Conservation (phyloP, 2,888 invertebrate species). For the Phoronis australis region DNA sequence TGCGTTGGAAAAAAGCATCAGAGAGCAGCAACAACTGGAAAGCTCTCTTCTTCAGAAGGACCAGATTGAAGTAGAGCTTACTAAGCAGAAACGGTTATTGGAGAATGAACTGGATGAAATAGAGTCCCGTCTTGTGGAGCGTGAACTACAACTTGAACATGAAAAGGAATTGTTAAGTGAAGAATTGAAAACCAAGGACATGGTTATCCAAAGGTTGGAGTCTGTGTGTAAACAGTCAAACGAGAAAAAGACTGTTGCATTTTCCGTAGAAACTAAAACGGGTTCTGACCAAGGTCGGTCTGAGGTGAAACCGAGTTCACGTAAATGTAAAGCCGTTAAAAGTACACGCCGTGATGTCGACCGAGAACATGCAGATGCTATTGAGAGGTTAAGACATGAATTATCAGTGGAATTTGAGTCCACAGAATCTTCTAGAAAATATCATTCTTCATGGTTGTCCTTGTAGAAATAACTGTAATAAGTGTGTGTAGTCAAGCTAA, state of each 20-base stretch:
- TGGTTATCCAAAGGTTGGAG: neutral
- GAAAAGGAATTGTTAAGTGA: conserved; percentile 29
- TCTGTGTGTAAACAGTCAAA: neutral
- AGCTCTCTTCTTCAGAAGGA: conserved; percentile 35
- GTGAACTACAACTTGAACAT: conserved; percentile 27
- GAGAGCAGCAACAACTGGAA: conserved; percentile 33
- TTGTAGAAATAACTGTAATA: too few species aligned
- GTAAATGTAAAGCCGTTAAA: too few species aligned
- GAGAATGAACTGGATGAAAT: conserved; percentile 36
- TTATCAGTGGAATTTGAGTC: conserved; percentile 20
- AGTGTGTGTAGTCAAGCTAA: too few species aligned
- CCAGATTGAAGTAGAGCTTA: conserved; percentile 31
- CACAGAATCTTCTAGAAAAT: too few species aligned
- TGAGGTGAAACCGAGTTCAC: too few species aligned
- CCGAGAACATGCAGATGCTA: conserved; percentile 25
- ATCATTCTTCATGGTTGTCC: too few species aligned
- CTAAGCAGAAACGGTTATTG: conserved; percentile 34
- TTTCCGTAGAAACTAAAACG: too few species aligned
- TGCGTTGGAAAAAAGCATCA: conserved; percentile 25
- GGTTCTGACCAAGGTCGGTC: too few species aligned
- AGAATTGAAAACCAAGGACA: conserved; percentile 19
- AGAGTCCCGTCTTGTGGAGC: conserved; percentile 30
- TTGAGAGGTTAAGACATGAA: conserved; percentile 29
- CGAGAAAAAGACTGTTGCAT: too few species aligned
- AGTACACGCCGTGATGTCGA: conserved; percentile 22